Evolutionary conservation across 2,113 vertebrate genomes (phyloP).

Genomic region (Murina feae): DNA sequence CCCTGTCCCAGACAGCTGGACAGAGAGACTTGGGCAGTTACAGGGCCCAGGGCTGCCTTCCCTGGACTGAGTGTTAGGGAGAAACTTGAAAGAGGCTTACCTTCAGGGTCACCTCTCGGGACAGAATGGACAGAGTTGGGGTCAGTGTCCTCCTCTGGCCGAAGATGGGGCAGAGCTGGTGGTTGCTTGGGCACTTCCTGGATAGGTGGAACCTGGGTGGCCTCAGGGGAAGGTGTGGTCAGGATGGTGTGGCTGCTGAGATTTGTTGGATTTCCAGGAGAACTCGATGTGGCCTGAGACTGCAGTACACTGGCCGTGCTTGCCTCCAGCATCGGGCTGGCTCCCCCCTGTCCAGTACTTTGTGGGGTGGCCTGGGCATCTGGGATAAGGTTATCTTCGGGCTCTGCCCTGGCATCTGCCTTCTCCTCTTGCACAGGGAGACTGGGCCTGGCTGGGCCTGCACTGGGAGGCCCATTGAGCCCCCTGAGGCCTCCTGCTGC

Average conservation of each 20-base stretch:
- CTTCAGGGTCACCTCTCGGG: constrained; percentile 74
- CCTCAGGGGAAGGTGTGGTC: constrained; percentile 70
- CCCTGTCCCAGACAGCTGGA: neutral
- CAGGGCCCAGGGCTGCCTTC: neutral
- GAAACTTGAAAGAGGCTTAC: constrained; percentile 75
- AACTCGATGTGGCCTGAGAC: neutral
- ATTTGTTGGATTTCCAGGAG: constrained; percentile 15
- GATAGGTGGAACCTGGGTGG: constrained; percentile 58
- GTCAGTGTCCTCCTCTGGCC: constrained; percentile 74
- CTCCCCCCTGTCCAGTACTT: constrained; percentile 30
- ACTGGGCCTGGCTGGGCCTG: neutral
- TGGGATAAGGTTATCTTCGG: constrained; percentile 72
- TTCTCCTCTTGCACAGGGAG: neutral
- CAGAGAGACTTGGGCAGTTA: neutral
- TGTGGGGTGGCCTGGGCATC: constrained; percentile 71
- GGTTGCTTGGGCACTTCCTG: constrained; percentile 70
- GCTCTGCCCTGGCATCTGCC: constrained; percentile 37
- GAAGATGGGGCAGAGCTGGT: constrained; percentile 65
- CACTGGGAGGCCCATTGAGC: neutral
- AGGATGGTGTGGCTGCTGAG: constrained; percentile 73
- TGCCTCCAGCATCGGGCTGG: neutral
- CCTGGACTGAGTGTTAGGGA: neutral
- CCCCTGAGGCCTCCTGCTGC: neutral
- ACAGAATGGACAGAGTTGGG: constrained; percentile 80
- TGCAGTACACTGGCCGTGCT: neutral